Conservation (phyloP, 2,888 invertebrate species). For the Spodoptera picta region DNA sequence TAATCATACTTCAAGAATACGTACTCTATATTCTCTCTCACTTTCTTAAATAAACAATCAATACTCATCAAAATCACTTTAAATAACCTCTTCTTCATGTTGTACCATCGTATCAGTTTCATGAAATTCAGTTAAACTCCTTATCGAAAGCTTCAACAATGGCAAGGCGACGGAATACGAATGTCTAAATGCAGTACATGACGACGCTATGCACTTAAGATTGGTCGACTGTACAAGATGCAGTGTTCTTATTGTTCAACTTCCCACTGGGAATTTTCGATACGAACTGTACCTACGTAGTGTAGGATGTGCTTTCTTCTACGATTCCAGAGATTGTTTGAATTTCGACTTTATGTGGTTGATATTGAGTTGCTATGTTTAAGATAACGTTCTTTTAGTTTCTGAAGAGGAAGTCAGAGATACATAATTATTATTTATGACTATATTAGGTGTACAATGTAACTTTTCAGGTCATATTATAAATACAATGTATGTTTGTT, state of each 20-base stretch:
- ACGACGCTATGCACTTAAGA: conserved; percentile 73
- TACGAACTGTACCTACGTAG: conserved; percentile 22
- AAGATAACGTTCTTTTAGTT: too few relatives aligned
- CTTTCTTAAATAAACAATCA: too few relatives aligned
- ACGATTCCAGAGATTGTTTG: conserved; percentile 13
- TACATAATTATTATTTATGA: too few relatives aligned
- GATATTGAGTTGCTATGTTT: background rate
- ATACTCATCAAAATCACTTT: too few relatives aligned
- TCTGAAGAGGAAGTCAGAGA: too few relatives aligned
- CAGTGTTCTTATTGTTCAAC: conserved; percentile 64
- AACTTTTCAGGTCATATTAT: too few relatives aligned
- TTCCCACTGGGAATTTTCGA: conserved; percentile 55
- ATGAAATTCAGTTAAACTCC: conserved; percentile 45
- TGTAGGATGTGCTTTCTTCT: conserved; percentile 20
- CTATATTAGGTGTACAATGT: too few relatives aligned
- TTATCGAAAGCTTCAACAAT: conserved; percentile 46
- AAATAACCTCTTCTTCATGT: too few relatives aligned
- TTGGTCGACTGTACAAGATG: conserved; percentile 67
- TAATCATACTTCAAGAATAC: too few relatives aligned
- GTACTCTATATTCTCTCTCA: too few relatives aligned
- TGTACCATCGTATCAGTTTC: conserved; percentile 3
- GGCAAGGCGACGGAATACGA: conserved; percentile 52
- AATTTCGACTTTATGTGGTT: background rate
- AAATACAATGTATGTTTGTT: too few relatives aligned
- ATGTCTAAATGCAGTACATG: conserved; percentile 68